These are phyloP conservation scores for Drosophila nr. medialis DNA, from an alignment of 2,888 invertebrate species.

Conservation along the genomic window DNA sequence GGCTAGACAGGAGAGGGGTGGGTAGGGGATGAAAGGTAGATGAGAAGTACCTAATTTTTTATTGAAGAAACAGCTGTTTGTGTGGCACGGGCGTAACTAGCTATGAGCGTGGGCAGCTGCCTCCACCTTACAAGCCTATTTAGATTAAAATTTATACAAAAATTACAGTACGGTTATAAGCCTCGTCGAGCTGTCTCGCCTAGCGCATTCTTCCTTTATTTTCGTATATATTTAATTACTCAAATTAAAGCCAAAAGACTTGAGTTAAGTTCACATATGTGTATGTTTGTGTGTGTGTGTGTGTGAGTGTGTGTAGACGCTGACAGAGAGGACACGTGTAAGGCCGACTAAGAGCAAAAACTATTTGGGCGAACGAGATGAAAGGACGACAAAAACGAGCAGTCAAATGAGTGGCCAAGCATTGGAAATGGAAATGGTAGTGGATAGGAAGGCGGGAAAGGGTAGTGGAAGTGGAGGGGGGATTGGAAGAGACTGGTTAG, in stretches of 20 bases:
- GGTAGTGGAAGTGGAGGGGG: not conserved
- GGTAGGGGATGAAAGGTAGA: not conserved
- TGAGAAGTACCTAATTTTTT: not conserved
- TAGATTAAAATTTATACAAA: not conserved
- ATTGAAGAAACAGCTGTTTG: not conserved
- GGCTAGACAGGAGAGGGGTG: not conserved
- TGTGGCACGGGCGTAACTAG: not conserved
- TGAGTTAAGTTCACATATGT: conserved; percentile 16
- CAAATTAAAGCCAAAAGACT: conserved; percentile 7
- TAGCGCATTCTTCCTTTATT: not conserved
- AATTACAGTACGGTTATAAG: not conserved
- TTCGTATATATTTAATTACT: not conserved
- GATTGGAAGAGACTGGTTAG: conserved; percentile 11
- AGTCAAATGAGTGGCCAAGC: conserved; percentile 68
- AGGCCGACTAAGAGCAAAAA: conserved; percentile 53
- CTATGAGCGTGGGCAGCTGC: not conserved
- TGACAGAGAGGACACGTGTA: conserved; percentile 31
- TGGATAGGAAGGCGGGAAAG: not conserved
- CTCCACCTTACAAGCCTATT: not conserved
- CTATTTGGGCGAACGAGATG: conserved; percentile 51
- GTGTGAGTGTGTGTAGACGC: not conserved
- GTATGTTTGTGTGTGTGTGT: not conserved
- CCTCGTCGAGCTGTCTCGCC: not conserved
- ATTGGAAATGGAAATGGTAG: not conserved
- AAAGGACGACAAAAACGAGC: conserved; percentile 58